A percentile compares a stretch with the other conserved stretches of the same genome.
These are phyloP conservation scores for Petrolisthes cinctipes DNA, from an alignment of 2,888 invertebrate species.

Conservation along the genomic window DNA sequence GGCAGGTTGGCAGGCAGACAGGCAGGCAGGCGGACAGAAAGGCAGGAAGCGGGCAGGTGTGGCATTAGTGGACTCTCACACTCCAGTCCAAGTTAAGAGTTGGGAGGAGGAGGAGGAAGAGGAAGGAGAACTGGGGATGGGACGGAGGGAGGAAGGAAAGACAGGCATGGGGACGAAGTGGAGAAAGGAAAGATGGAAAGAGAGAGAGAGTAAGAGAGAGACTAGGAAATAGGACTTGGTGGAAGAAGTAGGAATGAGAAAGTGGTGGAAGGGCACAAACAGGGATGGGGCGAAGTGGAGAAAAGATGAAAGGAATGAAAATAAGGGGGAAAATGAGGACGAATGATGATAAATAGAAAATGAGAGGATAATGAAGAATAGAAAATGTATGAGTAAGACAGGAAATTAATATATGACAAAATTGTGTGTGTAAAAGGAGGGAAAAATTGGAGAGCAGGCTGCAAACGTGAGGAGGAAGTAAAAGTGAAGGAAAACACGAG, in stretches of 20 bases:
- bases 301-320: neutral
- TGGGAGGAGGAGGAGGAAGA: neutral
- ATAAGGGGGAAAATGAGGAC: no score
- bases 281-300: neutral
- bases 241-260: neutral
- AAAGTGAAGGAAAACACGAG: neutral
- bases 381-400: neutral
- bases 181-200: neutral
- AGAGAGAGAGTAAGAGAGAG: neutral
- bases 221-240: neutral
- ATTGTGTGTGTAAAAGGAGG: neutral
- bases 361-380: neutral
- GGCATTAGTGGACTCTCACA: no score
- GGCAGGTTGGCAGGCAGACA: no score
- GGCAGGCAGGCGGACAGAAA: no score
- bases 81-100: neutral
- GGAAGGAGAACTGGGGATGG: neutral
- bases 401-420: neutral
- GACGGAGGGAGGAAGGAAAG: neutral
- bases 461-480: neutral
- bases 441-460: neutral
- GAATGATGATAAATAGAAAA: no score
- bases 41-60: no score
- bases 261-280: neutral
- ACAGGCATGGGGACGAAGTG: neutral